Evolutionary conservation across 2,888 invertebrate species (phyloP).

Genomic region (Gonocerus acuteangulatus): DNA sequence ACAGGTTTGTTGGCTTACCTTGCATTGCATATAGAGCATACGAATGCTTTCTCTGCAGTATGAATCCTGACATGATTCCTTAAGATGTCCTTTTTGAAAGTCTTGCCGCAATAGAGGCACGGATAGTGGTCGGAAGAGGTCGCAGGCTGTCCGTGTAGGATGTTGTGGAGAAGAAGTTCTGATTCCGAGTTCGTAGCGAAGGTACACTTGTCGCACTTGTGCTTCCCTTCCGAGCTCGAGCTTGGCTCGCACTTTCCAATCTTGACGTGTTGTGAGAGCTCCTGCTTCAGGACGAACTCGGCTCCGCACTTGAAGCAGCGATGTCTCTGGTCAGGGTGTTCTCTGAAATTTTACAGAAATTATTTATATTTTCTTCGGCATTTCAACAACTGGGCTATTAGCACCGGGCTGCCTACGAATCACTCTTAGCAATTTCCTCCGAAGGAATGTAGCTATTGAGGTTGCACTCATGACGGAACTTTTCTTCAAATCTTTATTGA

Average conservation of each 20-base stretch:
- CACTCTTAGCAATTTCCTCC: too few species aligned
- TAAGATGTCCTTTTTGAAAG: constrained; percentile 57
- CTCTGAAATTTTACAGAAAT: too few species aligned
- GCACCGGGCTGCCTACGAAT: constrained; percentile 43
- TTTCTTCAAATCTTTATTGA: too few species aligned
- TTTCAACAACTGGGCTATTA: too few species aligned
- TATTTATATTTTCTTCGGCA: too few species aligned
- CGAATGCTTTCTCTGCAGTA: constrained; percentile 64
- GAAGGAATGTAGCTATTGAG: too few species aligned
- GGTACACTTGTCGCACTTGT: constrained; percentile 52
- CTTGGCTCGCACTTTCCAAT: constrained; percentile 38
- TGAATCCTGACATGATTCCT: constrained; percentile 64
- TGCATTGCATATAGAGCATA: constrained; percentile 52
- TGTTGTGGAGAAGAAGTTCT: constrained; percentile 47
- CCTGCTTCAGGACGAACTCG: constrained; percentile 62
- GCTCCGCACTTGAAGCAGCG: constrained; percentile 66
- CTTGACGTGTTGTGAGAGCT: constrained; percentile 63
- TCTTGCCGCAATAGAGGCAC: constrained; percentile 62
- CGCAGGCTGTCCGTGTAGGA: constrained; percentile 39
- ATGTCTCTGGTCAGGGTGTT: constrained; percentile 57
- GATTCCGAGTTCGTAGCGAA: constrained; percentile 59
- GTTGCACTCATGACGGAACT: too few species aligned
- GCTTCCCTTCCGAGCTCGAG: background rate
- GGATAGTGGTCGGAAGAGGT: constrained; percentile 47
- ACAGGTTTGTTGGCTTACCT: too few species aligned